Evolutionary conservation across 2,113 vertebrate species (phyloP).

Genomic region (Callithrix jacchus): DNA sequence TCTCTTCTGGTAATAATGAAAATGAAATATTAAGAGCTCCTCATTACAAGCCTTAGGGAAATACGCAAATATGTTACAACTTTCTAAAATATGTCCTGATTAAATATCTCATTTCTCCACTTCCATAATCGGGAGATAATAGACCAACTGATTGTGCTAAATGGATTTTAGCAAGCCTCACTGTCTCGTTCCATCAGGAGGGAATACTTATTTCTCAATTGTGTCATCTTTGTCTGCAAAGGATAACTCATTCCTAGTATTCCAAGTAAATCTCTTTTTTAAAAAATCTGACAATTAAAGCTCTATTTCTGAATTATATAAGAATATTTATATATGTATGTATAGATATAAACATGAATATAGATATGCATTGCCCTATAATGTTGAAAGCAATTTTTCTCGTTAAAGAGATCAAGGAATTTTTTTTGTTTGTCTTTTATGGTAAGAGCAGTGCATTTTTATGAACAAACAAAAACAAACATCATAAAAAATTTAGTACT

Average conservation of each 20-base stretch:
- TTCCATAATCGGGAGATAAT: slow-evolving; percentile 75
- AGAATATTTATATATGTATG: background rate
- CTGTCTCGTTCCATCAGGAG: slow-evolving; percentile 62
- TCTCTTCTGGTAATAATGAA: slow-evolving; percentile 75
- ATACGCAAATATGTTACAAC: slow-evolving; percentile 78
- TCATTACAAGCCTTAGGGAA: slow-evolving; percentile 79
- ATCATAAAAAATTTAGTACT: background rate
- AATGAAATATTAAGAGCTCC: slow-evolving; percentile 80
- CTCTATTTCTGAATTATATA: slow-evolving; percentile 41
- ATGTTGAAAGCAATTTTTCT: slow-evolving; percentile 9
- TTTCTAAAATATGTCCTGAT: slow-evolving; percentile 78
- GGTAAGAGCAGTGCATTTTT: slow-evolving; percentile 9
- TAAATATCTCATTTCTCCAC: slow-evolving; percentile 78
- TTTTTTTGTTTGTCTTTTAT: background rate
- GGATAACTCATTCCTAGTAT: slow-evolving; percentile 35
- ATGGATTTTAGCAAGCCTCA: slow-evolving; percentile 66
- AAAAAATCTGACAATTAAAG: background rate
- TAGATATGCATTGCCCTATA: background rate
- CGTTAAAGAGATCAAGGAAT: background rate
- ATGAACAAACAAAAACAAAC: slow-evolving; percentile 37
- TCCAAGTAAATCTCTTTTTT: slow-evolving; percentile 45
- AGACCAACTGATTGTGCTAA: slow-evolving; percentile 72
- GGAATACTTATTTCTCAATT: slow-evolving; percentile 57
- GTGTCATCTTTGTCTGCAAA: slow-evolving; percentile 56
- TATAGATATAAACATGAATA: background rate